Percentiles rank a stretch among this genome's conserved stretches.
Evolutionary conservation across 2,113 vertebrate genomes (phyloP).

Genomic region (Larimichthys polyactis): DNA sequence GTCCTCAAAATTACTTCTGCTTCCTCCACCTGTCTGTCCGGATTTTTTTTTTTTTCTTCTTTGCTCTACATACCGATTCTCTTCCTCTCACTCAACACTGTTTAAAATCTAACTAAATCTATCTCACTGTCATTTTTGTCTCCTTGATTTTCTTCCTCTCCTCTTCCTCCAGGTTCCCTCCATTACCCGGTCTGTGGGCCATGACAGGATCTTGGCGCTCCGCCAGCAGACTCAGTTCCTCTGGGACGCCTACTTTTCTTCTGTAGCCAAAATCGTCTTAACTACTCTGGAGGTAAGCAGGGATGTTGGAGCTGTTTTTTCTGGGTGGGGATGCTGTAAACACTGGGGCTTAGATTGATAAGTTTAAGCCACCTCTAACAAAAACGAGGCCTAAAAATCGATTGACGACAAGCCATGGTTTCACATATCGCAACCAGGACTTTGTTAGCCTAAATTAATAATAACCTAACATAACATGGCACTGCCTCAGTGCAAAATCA

Average conservation of each 20-base stretch:
- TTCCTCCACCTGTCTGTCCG: constrained; percentile 46
- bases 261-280: constrained; percentile 85
- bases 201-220: constrained; percentile 83
- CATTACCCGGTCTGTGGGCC: constrained; percentile 82
- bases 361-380: no score
- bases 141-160: constrained; percentile 6
- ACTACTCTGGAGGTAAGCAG: constrained; percentile 86
- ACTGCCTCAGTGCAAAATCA: no score
- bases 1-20: constrained; percentile 53
- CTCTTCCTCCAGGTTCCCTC: constrained; percentile 80
- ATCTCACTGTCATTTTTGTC: constrained; percentile 48
- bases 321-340: no score
- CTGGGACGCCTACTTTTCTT: constrained; percentile 88
- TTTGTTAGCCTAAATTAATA: no score
- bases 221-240: constrained; percentile 86
- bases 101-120: constrained; percentile 56
- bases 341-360: no score
- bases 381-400: no score
- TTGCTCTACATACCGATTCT: constrained; percentile 2
- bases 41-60: neutral
- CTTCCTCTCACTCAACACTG: constrained; percentile 23
- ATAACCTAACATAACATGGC: no score
- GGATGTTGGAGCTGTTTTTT: no score
- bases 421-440: no score
- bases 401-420: no score